Evolutionary conservation across 2,113 vertebrate species (phyloP).

Genomic region (Callocephalon fimbriatum): DNA sequence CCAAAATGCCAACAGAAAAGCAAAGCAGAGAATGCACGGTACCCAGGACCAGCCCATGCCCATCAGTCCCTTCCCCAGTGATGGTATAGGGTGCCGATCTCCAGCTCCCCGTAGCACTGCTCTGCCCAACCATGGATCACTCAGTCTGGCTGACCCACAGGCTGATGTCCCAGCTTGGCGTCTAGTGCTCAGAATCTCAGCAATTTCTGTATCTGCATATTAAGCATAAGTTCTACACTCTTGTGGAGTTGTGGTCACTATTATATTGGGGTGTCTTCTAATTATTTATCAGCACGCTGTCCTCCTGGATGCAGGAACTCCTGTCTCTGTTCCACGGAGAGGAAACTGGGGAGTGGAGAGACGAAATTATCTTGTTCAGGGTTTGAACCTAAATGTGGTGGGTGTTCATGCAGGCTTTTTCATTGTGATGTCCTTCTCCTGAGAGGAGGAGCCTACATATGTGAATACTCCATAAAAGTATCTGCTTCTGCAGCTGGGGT

Average conservation of each 20-base stretch:
- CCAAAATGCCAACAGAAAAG: background rate
- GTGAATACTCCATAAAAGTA: background rate
- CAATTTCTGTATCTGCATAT: background rate
- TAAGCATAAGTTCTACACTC: background rate
- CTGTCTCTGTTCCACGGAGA: background rate
- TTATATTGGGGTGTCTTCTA: background rate
- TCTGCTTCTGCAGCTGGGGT: background rate
- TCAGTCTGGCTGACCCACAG: background rate
- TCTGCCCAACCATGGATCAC: accelerated
- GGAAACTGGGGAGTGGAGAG: background rate
- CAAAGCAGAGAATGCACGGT: background rate
- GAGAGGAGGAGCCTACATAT: background rate
- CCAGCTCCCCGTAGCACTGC: background rate
- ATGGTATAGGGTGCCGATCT: background rate
- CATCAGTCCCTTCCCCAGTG: accelerated
- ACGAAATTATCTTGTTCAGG: background rate
- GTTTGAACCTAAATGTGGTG: background rate
- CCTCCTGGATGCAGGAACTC: background rate
- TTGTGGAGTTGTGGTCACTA: background rate
- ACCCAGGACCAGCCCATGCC: background rate
- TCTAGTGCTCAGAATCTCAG: background rate
- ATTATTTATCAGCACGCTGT: background rate
- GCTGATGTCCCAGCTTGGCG: background rate
- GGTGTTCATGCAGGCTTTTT: background rate
- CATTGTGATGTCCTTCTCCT: background rate